Evolutionary conservation across 2,888 invertebrate species (phyloP), one percentile per base, ranked within the genome.

Genomic region (Polydrusus pterygomalis): DNA sequence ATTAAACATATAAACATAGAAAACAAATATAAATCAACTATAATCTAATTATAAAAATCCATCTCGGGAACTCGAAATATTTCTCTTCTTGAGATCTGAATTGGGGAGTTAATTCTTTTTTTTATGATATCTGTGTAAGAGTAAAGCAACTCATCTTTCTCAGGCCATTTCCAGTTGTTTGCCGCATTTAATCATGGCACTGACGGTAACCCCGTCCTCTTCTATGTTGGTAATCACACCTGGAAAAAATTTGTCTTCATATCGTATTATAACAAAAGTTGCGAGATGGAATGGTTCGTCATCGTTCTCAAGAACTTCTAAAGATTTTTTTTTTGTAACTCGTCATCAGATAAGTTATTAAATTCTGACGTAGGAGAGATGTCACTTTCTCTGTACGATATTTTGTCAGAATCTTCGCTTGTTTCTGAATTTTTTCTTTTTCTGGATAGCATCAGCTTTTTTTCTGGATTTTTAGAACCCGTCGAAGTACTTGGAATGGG

Each of bases 351-450:
- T 54, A 54, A 7, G 20, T 6, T 68, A 68, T 56, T 30, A 51
- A 68, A 68, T 38, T 68, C 54, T 54, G 49, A 10, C 25, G 54
- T 68, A 17, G 68, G 54, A 56, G 68, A 54, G 54, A 54, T 54
- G 68, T 30, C n/a, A 38, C 51, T 68, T 68, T 68, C 54, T 38
- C 68, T 68, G 25, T 72, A 72, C 67, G 65, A 72, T 43, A 65
- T 45, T 17, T 20, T 54, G 67, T 72, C 72, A 72, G 25, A 72
- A 43, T 54, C 72, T 72, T 72, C 64, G 20, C 72, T 72, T 56
- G 72, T 65, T 47, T 72, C 70, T 47, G 70, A 64, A 63, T 70
- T 18, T 47, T 49, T 70, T 70, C 43, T 67, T 68, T 45, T 73
- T 67, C n/a, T n/a, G n/a, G n/a, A n/a, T n/a, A n/a, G n/a, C n/a